A percentile compares a stretch with the other conserved stretches of the same genome.
These are phyloP conservation scores for Drosophila hamatofila DNA, from an alignment of 2,888 invertebrate genomes.

Conservation along the genomic window DNA sequence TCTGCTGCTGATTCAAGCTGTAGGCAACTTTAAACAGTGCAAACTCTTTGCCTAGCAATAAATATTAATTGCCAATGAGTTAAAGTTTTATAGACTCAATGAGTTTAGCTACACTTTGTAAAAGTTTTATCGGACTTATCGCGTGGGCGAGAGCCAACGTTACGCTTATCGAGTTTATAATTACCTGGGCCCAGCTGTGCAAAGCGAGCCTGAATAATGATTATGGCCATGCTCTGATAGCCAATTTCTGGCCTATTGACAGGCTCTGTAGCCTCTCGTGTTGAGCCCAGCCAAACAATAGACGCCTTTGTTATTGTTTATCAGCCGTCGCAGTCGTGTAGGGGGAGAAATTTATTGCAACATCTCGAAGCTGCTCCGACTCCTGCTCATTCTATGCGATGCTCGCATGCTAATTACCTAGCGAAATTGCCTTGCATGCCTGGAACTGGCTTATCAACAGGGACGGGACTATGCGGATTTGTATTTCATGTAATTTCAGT, in stretches of 20 bases:
- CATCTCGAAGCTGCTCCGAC: conserved; percentile 10
- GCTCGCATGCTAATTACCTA: conserved; percentile 52
- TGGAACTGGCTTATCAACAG: conserved; percentile 15
- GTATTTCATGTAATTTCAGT: conserved; percentile 45
- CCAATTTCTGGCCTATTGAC: conserved; percentile 19
- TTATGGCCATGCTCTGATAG: conserved; percentile 44
- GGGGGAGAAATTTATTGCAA: conserved; percentile 45
- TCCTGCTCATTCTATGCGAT: conserved; percentile 20
- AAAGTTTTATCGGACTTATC: not conserved
- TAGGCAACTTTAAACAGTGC: conserved; percentile 7
- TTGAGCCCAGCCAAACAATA: conserved; percentile 7
- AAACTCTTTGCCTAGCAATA: conserved; percentile 14
- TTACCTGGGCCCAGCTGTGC: conserved; percentile 20
- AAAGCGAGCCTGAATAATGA: conserved; percentile 10
- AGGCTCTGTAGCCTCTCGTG: not conserved
- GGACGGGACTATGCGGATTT: conserved; percentile 26
- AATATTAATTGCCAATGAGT: conserved; percentile 37
- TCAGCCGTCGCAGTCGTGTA: conserved; percentile 7
- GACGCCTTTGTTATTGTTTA: conserved; percentile 25
- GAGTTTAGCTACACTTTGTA: not conserved
- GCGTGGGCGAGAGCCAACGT: not conserved
- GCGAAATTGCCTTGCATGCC: conserved; percentile 40
- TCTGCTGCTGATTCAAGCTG: not conserved
- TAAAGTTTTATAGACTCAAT: conserved; percentile 18
- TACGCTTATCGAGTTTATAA: conserved; percentile 38